phyloP scores from a whole-genome alignment of 2,113 vertebrate genomes.

The Pantherophis guttatus region DNA sequence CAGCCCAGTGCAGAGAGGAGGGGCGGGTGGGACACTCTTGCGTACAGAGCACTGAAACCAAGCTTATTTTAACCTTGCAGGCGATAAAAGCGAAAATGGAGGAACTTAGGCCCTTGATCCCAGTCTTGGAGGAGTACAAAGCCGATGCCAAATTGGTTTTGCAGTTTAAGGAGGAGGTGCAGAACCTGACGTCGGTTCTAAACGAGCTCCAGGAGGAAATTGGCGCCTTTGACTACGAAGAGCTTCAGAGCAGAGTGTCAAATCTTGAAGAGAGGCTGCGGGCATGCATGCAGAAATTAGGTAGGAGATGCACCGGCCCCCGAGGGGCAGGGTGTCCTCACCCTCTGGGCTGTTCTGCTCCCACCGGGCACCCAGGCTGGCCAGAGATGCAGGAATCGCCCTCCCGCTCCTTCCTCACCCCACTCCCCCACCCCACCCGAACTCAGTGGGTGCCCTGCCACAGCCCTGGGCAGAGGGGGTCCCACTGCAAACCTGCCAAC shows the following conservation, averaged over 20 bases:
- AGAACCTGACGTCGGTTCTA: slow-evolving; percentile 99
- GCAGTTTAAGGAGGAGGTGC: slow-evolving; percentile 99
- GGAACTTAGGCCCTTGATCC: slow-evolving; percentile 99
- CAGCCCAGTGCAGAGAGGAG: slow-evolving; percentile 69
- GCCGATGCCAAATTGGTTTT: slow-evolving; percentile 99
- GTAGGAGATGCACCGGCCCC: slow-evolving; percentile 65
- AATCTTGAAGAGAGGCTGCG: slow-evolving; percentile 99
- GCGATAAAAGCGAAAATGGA: slow-evolving; percentile 99
- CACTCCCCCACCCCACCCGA: neutral
- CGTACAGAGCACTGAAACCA: slow-evolving; percentile 89
- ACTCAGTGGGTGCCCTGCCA: neutral
- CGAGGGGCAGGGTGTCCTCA: neutral
- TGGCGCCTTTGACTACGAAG: slow-evolving; percentile 99
- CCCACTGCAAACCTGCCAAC: neutral
- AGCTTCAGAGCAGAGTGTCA: slow-evolving; percentile 97
- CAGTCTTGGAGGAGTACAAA: slow-evolving; percentile 99
- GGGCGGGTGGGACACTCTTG: slow-evolving; percentile 73
- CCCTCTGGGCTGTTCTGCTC: neutral
- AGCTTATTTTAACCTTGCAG: slow-evolving; percentile 99
- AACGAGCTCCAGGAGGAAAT: slow-evolving; percentile 97
- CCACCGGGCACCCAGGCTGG: neutral
- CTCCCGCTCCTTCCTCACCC: neutral
- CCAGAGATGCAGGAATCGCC: neutral
- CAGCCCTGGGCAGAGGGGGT: neutral
- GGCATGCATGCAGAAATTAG: slow-evolving; percentile 99